Base-by-base conservation (phyloP, 1,140 invertebrate species). In the Nephotettix cincticeps region DNA sequence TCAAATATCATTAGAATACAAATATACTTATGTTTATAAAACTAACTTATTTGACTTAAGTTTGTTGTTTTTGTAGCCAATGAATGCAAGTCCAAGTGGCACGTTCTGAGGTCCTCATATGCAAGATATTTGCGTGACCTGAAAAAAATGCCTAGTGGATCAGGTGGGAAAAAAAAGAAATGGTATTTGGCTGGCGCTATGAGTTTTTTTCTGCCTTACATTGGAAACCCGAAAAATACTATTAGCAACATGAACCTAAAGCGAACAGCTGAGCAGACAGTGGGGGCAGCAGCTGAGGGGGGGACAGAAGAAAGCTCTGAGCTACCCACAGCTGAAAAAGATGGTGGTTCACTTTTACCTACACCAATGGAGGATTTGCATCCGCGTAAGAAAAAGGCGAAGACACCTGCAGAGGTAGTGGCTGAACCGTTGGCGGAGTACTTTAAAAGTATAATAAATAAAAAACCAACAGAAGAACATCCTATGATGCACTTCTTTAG, bases 181-280 rank as follows among this genome's bases (percentile, higher is more conserved):
- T 70, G 69, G 69, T 9, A 43, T 28, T 70, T 63, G 21, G 58
- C 56, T 54, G 36, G 63, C 28, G 69, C 69, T n/a, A 70, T 70
- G 69, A 61, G 54, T 23, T 70, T 70, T 70, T 63, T 70, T 3
- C 1, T 27, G 40, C 56, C 56, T 25, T 64, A 45, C 28, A 45
- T 61, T 29, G 28, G 29, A 51, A 54, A 54, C n/a, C 56, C 30
- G 45, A 70, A 43, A 63, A 68, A 28, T 45, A 70, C 43, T 0
- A 63, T 27, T 14, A 70, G 69, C 32, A 65, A 65, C 29, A 36
- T 65, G 28, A 36, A 1, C 19, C 29, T n/a, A n/a, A 65, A 3
- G 21, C 11, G 30, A 27, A 23, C 13, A 61, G 56, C 25, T 36
- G 32, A 14, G 32, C n/a, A n/a, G n/a, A 63, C 11, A 27, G 23